Evolutionary conservation across 1,140 invertebrate species (phyloP).

Genomic region (Galleria mellonella): DNA sequence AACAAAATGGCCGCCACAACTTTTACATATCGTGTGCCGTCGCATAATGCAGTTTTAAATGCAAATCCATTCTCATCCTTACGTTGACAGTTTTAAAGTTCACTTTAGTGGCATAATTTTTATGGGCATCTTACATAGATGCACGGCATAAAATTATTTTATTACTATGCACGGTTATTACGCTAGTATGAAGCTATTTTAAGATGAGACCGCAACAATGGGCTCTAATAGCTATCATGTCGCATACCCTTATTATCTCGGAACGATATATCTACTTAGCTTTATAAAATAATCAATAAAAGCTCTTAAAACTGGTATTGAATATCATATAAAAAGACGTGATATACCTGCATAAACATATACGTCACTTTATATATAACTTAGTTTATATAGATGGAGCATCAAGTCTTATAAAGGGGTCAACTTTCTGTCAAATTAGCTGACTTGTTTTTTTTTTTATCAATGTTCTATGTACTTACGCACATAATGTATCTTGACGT

Average conservation of each 20-base stretch:
- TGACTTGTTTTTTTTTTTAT: too few species aligned
- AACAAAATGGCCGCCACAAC: slow-evolving; percentile 18
- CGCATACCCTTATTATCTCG: slow-evolving; percentile 2
- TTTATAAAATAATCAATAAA: too few species aligned
- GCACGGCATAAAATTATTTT: slow-evolving; percentile 29
- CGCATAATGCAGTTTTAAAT: slow-evolving; percentile 7
- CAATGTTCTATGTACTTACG: too few species aligned
- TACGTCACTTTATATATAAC: too few species aligned
- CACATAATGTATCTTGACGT: too few species aligned
- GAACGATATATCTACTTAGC: not conserved
- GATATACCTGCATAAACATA: too few species aligned
- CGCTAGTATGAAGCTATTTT: slow-evolving; percentile 32
- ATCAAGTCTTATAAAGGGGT: too few species aligned
- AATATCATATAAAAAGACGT: too few species aligned
- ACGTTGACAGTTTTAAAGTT: slow-evolving; percentile 5
- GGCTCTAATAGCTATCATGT: slow-evolving; percentile 16
- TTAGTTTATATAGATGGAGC: too few species aligned
- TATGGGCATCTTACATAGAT: slow-evolving; percentile 16
- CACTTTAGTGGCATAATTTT: slow-evolving; percentile 4
- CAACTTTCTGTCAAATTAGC: too few species aligned
- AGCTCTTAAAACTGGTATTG: too few species aligned
- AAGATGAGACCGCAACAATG: slow-evolving; percentile 25
- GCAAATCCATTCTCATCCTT: slow-evolving; percentile 13
- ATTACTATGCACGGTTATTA: slow-evolving; percentile 33
- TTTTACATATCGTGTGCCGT: slow-evolving; percentile 18